These are phyloP conservation scores for Varanus salvator DNA, from an alignment of 2,113 vertebrate genomes.

Conservation along the genomic window DNA sequence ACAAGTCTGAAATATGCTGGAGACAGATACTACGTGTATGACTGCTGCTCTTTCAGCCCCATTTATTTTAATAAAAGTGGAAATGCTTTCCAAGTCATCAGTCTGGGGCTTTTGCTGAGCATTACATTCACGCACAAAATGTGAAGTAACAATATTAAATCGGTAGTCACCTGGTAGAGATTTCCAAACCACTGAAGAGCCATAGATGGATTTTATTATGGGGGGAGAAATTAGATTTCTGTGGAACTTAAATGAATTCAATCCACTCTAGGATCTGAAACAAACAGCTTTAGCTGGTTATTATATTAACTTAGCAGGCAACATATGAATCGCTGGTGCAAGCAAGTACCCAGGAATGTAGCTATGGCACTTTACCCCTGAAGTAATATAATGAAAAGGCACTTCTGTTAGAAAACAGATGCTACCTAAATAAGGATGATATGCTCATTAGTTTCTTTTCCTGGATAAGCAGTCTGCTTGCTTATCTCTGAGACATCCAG, in stretches of 20 bases:
- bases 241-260: slow-evolving; percentile 64
- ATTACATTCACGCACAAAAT: slow-evolving; percentile 32
- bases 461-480: slow-evolving; percentile 20
- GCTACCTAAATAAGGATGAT: slow-evolving; percentile 29
- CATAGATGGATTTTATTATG: slow-evolving; percentile 31
- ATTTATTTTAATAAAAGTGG: slow-evolving; percentile 37
- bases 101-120: slow-evolving; percentile 40
- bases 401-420: slow-evolving; percentile 36
- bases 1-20: not conserved
- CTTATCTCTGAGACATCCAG: slow-evolving; percentile 30
- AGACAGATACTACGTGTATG: not conserved
- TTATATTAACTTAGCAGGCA: slow-evolving; percentile 57
- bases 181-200: slow-evolving; percentile 42
- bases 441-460: slow-evolving; percentile 31
- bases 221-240: slow-evolving; percentile 49
- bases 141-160: slow-evolving; percentile 36
- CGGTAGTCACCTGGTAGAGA: slow-evolving; percentile 22
- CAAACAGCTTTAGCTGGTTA: slow-evolving; percentile 51
- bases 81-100: slow-evolving; percentile 10
- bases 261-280: slow-evolving; percentile 59
- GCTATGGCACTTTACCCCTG: slow-evolving; percentile 45
- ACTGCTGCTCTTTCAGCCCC: not conserved
- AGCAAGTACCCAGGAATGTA: slow-evolving; percentile 34
- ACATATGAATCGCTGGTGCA: slow-evolving; percentile 56
- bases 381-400: slow-evolving; percentile 4